Evolutionary conservation across 53 echinoderm and acorn worm species (phyloP), one percentile per base, ranked within the genome.

Genomic region (Astropecten irregularis): DNA sequence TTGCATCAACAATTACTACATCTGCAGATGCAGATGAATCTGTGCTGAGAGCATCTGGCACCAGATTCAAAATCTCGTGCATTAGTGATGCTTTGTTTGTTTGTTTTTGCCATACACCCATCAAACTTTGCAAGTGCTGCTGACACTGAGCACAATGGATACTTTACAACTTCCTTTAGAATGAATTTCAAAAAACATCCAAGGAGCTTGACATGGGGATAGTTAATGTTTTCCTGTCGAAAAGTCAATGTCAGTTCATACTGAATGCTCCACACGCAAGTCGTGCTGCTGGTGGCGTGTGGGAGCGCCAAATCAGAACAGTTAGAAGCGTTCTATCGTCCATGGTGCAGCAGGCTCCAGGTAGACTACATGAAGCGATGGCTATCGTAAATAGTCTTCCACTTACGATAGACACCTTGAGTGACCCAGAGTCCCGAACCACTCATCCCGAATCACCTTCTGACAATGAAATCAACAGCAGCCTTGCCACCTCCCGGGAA

Each of bases 341-440:
- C n/a, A n/a, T n/a, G n/a, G n/a, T n/a, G n/a, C n/a, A n/a, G n/a
- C n/a, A n/a, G n/a, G n/a, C n/a, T n/a, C n/a, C n/a, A n/a, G n/a
- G n/a, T n/a, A n/a, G n/a, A 67, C 52, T 89, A 69, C 36, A 65
- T 25, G 84, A 93, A 77, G 93, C 66, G 9, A 61, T 59, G 33
- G 85, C 89, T 8, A 89, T 87, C 18, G 84, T 92, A 0, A 90
- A 90, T 38, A 82, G 89, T 11, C 44, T n/a, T n/a, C n/a, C n/a
- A n/a, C n/a, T n/a, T n/a, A n/a, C n/a, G n/a, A n/a, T n/a, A n/a
- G n/a, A n/a, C 42, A 37, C 32, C 36, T 16, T 50, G 50, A 21
- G 46, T 40, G 37, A 54, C 61, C 30, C 23, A 16, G 37, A 66
- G 40, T 16, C 49, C 48, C 14, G 86, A 31, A 76, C 76, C 87